Conservation (phyloP, 2,888 invertebrate genomes). For the Bruchidius siliquastri region DNA sequence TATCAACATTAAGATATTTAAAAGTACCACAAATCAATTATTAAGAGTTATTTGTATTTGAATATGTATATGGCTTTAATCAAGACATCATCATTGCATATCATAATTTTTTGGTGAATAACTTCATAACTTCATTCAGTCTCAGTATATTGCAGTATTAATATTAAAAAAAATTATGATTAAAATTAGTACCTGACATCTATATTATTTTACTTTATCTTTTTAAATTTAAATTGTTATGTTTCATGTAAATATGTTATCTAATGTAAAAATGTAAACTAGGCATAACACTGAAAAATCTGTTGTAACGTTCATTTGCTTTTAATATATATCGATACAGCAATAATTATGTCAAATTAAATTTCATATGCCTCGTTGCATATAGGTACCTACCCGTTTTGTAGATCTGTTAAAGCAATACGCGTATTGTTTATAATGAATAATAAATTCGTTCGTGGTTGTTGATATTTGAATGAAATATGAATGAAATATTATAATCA, state of each 20-base stretch:
- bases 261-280: background rate
- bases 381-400: too few species aligned
- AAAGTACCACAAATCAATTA: too few species aligned
- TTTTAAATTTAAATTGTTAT: background rate
- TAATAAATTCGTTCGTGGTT: background rate
- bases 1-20: too few species aligned
- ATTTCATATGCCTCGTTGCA: background rate
- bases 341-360: background rate
- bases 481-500: background rate
- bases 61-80: too few species aligned
- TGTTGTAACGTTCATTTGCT: background rate
- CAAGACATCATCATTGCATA: too few species aligned
- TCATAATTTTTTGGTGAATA: too few species aligned
- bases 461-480: background rate
- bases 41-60: too few species aligned
- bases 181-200: too few species aligned
- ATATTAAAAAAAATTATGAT: too few species aligned
- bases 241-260: background rate
- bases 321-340: background rate
- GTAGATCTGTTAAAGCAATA: background rate
- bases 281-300: background rate
- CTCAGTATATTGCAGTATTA: too few species aligned
- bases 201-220: background rate
- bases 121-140: too few species aligned
- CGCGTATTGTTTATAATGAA: background rate